Percentiles rank a stretch among this genome's conserved stretches.
These are phyloP conservation scores for Plagodis dolabraria DNA, from an alignment of 2,888 invertebrate species.

Conservation along the genomic window DNA sequence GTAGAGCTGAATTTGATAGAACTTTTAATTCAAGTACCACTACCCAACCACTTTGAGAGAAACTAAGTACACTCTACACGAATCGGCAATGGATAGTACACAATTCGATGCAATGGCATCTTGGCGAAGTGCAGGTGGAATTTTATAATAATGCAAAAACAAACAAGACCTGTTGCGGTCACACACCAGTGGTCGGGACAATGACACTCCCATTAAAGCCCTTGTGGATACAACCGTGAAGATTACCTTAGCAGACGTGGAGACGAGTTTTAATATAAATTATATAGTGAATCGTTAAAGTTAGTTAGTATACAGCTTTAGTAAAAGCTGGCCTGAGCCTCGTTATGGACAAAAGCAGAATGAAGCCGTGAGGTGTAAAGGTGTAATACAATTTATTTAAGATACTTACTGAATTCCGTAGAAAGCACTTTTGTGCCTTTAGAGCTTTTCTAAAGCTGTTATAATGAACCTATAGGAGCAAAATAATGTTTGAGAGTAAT, in stretches of 20 bases:
- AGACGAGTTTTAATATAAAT: constrained; percentile 4
- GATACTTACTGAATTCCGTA: too few relatives aligned
- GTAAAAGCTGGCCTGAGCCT: background rate
- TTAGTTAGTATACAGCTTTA: background rate
- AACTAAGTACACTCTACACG: background rate
- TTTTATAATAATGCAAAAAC: constrained; percentile 80
- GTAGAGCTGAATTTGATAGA: background rate
- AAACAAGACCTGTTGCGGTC: constrained; percentile 61
- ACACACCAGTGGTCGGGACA: constrained; percentile 73
- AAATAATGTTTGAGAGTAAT: too few relatives aligned
- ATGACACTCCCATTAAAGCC: constrained; percentile 59
- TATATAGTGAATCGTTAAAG: background rate
- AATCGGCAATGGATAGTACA: constrained; percentile 42
- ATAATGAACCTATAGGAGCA: too few relatives aligned
- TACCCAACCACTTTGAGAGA: background rate
- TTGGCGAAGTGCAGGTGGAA: constrained; percentile 53
- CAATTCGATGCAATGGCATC: constrained; percentile 34
- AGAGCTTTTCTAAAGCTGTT: too few relatives aligned
- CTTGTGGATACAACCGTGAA: constrained; percentile 18
- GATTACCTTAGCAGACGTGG: constrained; percentile 3
- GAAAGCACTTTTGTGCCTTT: too few relatives aligned
- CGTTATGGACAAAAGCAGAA: background rate
- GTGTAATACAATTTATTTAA: too few relatives aligned
- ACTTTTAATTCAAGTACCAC: background rate
- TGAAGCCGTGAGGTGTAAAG: too few relatives aligned